Percentiles rank a stretch among this genome's conserved stretches.
These are phyloP conservation scores for Acanthosepion lycidas DNA, from an alignment of 2,888 invertebrate genomes.

Conservation along the genomic window DNA sequence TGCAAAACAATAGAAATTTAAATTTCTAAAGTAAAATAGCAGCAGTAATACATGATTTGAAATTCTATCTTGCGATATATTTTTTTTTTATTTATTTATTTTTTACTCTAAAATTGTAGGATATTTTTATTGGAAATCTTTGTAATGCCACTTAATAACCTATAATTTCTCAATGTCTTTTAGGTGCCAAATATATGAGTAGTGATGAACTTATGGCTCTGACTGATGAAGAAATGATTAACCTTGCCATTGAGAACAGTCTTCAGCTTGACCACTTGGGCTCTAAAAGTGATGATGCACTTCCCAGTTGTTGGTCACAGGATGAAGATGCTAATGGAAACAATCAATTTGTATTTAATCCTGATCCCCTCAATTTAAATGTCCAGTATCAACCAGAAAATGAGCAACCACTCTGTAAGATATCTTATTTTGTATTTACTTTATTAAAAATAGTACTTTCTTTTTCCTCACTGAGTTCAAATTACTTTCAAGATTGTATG, in stretches of 20 bases:
- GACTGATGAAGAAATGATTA: slow-evolving; percentile 62
- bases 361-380: background rate
- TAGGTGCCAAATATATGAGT: slow-evolving; percentile 50
- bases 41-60: too few relatives aligned
- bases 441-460: too few relatives aligned
- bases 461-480: too few relatives aligned
- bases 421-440: too few relatives aligned
- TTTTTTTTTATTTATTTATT: too few relatives aligned
- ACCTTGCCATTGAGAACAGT: slow-evolving; percentile 61
- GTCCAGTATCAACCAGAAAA: background rate
- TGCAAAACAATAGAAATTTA: too few relatives aligned
- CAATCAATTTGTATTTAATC: background rate
- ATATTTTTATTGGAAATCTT: too few relatives aligned
- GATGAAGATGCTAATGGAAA: slow-evolving; percentile 1
- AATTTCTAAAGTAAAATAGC: too few relatives aligned
- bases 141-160: background rate
- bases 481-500: too few relatives aligned
- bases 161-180: background rate
- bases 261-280: slow-evolving; percentile 51
- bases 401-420: background rate
- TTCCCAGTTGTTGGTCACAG: background rate
- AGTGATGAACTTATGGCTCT: slow-evolving; percentile 52
- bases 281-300: background rate
- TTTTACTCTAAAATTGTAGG: too few relatives aligned
- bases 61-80: too few relatives aligned